Base-by-base conservation (phyloP, 1,140 invertebrate species). In the Belonocnema kinseyi region DNA sequence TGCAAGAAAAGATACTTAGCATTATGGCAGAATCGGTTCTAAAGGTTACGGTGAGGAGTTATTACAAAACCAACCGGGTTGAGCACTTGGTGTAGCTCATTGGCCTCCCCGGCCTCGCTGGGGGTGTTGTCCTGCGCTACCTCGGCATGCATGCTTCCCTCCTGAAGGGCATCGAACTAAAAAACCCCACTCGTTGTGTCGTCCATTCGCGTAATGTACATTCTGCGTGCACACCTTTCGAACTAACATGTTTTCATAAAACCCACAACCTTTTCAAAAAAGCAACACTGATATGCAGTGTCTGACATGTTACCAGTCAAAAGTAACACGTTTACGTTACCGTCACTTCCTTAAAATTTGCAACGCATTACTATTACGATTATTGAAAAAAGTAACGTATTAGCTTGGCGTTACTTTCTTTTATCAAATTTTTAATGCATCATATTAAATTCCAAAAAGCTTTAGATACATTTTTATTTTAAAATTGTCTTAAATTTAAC, bases 131-230 rank as follows among this genome's bases (percentile, higher is more conserved):
- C 88, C 86, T 90, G 89, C 73, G 85, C 85, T 85, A 89, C 82
- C 83, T 88, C 89, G 40, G 84, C 89, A 89, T 91, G 89, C 89
- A 92, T 86, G 85, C 76, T 85, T 85, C 87, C 84, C 80, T 92
- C 90, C 85, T 89, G 88, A 83, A 91, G 87, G 80, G 86, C 89
- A 73, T 91, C 91, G 87, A 89, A 90, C 91, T 92, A 92, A 90
- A 81, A 66, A 90, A 91, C 86, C 89, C 88, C 86, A 86, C 85
- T 86, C 83, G 80, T 88, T 84, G 82, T 85, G 76, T 61, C 58
- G 58, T 80, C 78, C 66, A 66, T 78, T 77, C 77, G 74, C 61
- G 72, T 78, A 56, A 76, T 40, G 14, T n/a, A 66, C 33, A n/a
- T 46, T 46, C 40, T 46, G 26, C 26, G 21, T 66, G 19, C 40